Evolutionary conservation across 2,888 invertebrate species (phyloP).

Genomic region (Nasonia oneida): DNA sequence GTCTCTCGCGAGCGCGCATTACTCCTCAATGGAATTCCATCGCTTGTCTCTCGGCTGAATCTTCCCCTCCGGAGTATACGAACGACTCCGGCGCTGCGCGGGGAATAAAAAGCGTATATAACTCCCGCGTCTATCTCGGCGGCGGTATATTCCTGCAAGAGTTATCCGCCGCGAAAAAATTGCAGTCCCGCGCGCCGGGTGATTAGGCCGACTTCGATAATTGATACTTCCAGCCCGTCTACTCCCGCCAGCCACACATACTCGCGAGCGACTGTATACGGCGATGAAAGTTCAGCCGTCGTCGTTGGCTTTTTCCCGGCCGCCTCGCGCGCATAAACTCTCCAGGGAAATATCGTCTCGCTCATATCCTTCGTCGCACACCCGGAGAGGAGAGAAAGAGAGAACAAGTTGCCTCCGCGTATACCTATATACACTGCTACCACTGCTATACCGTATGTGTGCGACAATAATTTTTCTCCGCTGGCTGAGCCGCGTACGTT

Average conservation of each 20-base stretch:
- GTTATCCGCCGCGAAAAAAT: background rate
- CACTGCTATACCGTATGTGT: background rate
- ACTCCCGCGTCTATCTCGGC: too few relatives aligned
- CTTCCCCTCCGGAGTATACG: too few relatives aligned
- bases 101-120: too few relatives aligned
- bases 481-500: conserved; percentile 17
- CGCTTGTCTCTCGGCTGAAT: too few relatives aligned
- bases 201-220: conserved; percentile 23
- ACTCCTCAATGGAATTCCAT: too few relatives aligned
- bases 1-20: too few relatives aligned
- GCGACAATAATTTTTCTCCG: conserved; percentile 39
- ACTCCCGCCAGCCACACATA: background rate
- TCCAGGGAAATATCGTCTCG: conserved; percentile 54
- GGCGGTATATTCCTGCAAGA: background rate
- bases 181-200: background rate
- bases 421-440: background rate
- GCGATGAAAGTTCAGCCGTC: conserved; percentile 37
- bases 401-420: background rate
- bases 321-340: conserved; percentile 40
- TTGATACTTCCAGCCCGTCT: conserved; percentile 3
- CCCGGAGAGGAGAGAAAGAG: background rate
- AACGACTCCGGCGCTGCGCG: too few relatives aligned
- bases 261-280: background rate
- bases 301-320: conserved; percentile 8
- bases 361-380: conserved; percentile 31